Evolutionary conservation across 2,113 vertebrate genomes (phyloP).

Genomic region (Anolis sagrei): DNA sequence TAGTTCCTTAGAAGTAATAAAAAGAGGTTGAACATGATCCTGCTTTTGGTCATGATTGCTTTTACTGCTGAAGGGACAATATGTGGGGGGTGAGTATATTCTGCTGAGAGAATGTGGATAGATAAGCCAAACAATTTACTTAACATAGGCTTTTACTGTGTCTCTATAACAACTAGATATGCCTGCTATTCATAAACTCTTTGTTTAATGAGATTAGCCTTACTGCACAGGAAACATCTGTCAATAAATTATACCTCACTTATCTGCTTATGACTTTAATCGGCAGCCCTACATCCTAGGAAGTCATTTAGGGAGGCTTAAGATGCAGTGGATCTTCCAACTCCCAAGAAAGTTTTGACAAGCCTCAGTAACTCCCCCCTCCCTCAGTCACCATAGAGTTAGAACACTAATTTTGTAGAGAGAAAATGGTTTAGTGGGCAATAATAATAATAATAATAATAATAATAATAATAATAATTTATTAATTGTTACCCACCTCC

Average conservation of each 20-base stretch:
- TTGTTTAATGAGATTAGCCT: slow-evolving; percentile 28
- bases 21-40: slow-evolving; percentile 15
- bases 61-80: slow-evolving; percentile 10
- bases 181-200: neutral
- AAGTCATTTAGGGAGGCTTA: neutral
- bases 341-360: neutral
- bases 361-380: neutral
- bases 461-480: no score
- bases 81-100: neutral
- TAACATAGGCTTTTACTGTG: neutral
- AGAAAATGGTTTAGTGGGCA: neutral
- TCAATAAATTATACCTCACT: slow-evolving; percentile 28
- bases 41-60: slow-evolving; percentile 41
- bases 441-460: no score
- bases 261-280: neutral
- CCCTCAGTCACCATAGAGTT: neutral
- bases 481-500: no score
- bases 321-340: neutral
- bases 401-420: neutral
- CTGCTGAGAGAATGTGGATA: slow-evolving; percentile 22
- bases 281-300: neutral
- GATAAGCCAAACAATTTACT: slow-evolving; percentile 43
- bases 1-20: slow-evolving; percentile 4
- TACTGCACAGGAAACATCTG: slow-evolving; percentile 26
- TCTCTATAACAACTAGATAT: neutral